Base-by-base conservation (phyloP, 1,140 invertebrate species). In the Choristoneura fumiferana region DNA sequence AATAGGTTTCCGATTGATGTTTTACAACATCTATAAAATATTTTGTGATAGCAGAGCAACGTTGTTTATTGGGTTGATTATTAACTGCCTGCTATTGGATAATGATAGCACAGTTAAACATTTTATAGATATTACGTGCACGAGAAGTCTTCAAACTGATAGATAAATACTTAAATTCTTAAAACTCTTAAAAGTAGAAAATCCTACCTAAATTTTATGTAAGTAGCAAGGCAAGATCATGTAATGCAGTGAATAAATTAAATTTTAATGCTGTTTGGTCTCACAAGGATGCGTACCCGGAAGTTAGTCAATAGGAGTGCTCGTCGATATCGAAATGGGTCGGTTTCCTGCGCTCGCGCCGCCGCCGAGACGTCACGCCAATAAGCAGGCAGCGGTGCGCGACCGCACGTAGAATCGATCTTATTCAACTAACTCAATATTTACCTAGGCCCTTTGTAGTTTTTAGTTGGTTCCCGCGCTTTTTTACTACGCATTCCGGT, bases 371-470 rank as follows among this genome's bases (percentile, higher is more conserved):
- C 54, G 63, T 70, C 43, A 49, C 43, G 18, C 17, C 22, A 49
- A 29, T 49, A 29, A 49, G 18, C 12, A 49, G 22, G 54, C 69
- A 71, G 45, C 64, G 58, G 43, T 36, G 62, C 70, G 74, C 18
- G 60, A 68, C 70, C 43, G 37, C 75, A 77, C 76, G 76, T 71
- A 63, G 39, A 34, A 35, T 49, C 62, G 37, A 65, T 73, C 68
- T 72, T 54, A 59, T 69, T 64, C 62, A 1, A 49, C 18, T 66
- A 54, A 63, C 65, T 70, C 71, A 80, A 76, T 77, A 76, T 80
- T 80, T 69, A 45, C 57, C 60, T 22, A 49, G 43, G 43, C 43
- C 43, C 43, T 49, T 49, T 22, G 43, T 17, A 49, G 43, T 17
- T 22, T 17, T 29, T 29, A 29, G 22, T 2, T 22, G 43, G 43